Percentiles rank a stretch among this genome's conserved stretches.
Evolutionary conservation across 2,797 vertebrate genomes (phyloP).

Genomic region (Ambastaia sidthimunki): DNA sequence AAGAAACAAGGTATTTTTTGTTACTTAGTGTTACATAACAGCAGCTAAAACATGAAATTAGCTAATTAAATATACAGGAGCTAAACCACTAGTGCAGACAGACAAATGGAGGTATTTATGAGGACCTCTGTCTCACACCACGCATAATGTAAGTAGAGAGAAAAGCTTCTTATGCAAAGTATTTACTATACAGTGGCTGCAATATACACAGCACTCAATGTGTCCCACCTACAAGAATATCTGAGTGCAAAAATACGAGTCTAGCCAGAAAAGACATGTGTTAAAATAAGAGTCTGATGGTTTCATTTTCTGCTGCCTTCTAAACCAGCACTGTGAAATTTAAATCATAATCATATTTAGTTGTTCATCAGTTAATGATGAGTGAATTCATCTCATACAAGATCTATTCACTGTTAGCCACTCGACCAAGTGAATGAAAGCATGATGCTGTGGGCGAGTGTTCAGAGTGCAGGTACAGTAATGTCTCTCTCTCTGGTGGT

Average conservation of each 20-base stretch:
- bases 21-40: neutral
- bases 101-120: constrained; percentile 6
- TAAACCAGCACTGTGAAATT: constrained; percentile 9
- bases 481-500: too few species aligned
- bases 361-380: neutral
- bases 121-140: constrained; percentile 35
- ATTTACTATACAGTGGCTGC: constrained; percentile 48
- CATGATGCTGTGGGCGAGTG: too few species aligned
- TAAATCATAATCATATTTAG: constrained; percentile 12
- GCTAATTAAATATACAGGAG: constrained; percentile 44
- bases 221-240: neutral
- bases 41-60: neutral
- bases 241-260: neutral
- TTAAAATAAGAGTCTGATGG: neutral
- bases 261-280: neutral
- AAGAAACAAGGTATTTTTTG: neutral
- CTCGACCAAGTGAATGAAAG: neutral
- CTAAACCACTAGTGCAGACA: constrained; percentile 52
- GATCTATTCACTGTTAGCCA: constrained; percentile 2
- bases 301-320: neutral
- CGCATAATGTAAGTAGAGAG: constrained; percentile 19
- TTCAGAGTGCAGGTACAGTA: too few species aligned
- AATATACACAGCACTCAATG: constrained; percentile 29
- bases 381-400: constrained; percentile 16
- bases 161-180: constrained; percentile 42